These are phyloP conservation scores for Metopolophium dirhodum DNA, from an alignment of 1,140 invertebrate genomes.

Conservation along the genomic window DNA sequence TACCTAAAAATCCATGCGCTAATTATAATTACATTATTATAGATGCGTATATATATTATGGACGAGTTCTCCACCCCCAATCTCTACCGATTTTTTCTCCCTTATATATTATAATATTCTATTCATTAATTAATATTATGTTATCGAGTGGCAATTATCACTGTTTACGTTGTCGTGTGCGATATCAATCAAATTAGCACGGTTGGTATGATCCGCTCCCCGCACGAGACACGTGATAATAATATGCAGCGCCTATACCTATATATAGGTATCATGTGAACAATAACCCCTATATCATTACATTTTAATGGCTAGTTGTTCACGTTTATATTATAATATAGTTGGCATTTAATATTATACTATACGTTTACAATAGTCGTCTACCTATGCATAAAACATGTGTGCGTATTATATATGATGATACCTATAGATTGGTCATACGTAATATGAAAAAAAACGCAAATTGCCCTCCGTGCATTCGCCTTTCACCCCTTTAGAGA, in stretches of 20 bases:
- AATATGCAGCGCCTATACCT: neutral
- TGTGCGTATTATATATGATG: no score
- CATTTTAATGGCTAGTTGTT: neutral
- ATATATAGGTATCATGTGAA: neutral
- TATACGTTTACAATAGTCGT: no score
- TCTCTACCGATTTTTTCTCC: no score
- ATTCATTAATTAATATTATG: neutral
- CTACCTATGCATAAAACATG: no score
- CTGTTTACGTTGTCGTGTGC: neutral
- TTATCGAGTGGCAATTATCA: neutral
- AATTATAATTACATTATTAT: no score
- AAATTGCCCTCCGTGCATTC: neutral
- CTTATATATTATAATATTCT: neutral
- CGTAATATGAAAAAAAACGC: neutral
- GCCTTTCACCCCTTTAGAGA: no score
- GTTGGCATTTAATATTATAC: neutral
- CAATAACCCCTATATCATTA: neutral
- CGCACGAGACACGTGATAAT: no score
- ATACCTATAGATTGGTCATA: neutral
- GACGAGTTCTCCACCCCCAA: no score
- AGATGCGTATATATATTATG: no score
- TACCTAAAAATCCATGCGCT: no score
- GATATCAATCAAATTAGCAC: neutral
- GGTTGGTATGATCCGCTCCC: neutral
- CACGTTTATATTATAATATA: neutral